Conservation (phyloP, 2,797 vertebrate genomes). For the Enteromius afrohamiltoni region DNA sequence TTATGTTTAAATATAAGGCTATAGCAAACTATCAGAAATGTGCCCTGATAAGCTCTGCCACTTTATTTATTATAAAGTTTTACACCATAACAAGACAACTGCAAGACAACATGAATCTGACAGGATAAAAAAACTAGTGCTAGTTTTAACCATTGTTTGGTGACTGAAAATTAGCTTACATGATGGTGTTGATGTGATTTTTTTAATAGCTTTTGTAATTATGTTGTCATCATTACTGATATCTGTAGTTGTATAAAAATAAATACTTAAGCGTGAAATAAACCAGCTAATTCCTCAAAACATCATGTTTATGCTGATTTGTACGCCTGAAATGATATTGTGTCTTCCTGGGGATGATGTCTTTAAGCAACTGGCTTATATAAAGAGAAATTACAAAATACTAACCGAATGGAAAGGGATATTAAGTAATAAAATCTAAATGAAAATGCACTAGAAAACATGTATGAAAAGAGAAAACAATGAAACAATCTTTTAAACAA, state of each 20-base stretch:
- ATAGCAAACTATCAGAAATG: neutral
- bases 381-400: neutral
- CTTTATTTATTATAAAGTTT: neutral
- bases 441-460: neutral
- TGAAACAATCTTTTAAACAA: neutral
- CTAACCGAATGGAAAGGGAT: neutral
- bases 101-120: neutral
- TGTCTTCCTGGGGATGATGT: neutral
- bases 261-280: neutral
- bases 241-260: neutral
- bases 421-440: neutral
- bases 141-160: neutral
- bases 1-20: neutral
- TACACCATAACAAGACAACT: neutral
- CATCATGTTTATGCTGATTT: neutral
- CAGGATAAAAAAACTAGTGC: neutral
- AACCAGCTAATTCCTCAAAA: neutral
- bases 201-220: neutral
- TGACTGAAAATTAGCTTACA: neutral
- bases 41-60: neutral
- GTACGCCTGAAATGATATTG: neutral
- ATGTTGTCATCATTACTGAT: neutral
- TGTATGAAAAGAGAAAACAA: too few relatives aligned
- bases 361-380: neutral
- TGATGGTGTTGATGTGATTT: neutral